Evolutionary conservation across 2,113 vertebrate species (phyloP), one percentile per base, ranked within the genome.

Genomic region (Gavialis gangeticus): DNA sequence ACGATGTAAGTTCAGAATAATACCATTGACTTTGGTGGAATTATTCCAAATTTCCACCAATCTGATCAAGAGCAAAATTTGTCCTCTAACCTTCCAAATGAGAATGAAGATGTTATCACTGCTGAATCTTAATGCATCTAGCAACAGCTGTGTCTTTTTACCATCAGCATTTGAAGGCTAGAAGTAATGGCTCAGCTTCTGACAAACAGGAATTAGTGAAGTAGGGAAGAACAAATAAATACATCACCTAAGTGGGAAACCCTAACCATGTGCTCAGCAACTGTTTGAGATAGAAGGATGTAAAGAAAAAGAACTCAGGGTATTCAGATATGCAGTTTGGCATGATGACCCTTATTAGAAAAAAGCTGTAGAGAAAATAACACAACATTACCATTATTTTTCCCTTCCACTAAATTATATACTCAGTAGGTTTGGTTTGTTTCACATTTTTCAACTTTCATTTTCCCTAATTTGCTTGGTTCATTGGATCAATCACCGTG

Each of bases 201-300:
- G 91, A 90, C 81, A 96, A 95, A 94, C 83, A 95, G 62, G 87
- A 97, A 95, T 93, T 91, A 95, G 85, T 58, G 63, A 95, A 69
- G 81, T 69, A 37, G 64, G 76, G 78, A 62, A 90, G 59, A 89
- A 85, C 77, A 89, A 95, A 95, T 78, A 90, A 88, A 78, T 94
- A 81, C 22, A 60, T 37, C 85, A 84, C 22, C 59, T 34, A 81
- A 79, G 87, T 64, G 46, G 30, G 59, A 84, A 73, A n/a, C 19
- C 59, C 82, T 90, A 75, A 89, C 28, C 77, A 69, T 30, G 19
- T 69, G 9, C 10, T 18, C 22, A 56, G 34, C 59, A 46, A 77
- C 30, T 22, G 69, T 28, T 25, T 57, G 58, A 83, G 66, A 18
- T 34, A 59, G 11, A 56, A 73, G 37, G 34, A 46, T 46, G 27